Percentiles rank a stretch among this genome's conserved stretches.
These are phyloP conservation scores for Tadarida brasiliensis DNA, from an alignment of 2,797 vertebrate species.

Conservation along the genomic window DNA sequence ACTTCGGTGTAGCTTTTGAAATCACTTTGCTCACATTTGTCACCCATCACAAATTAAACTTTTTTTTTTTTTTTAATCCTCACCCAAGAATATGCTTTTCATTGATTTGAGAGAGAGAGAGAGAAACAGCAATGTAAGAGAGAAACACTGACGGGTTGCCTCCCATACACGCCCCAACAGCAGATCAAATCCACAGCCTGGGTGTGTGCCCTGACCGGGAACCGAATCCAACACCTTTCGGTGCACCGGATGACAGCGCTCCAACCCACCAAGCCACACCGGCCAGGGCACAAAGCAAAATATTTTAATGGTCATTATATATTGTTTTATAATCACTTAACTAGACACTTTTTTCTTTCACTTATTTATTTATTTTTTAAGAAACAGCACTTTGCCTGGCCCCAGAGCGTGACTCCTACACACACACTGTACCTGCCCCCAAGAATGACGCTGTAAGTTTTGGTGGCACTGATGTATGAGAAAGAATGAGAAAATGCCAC, in stretches of 20 bases:
- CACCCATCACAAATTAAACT: neutral
- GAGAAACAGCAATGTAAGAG: too few relatives aligned
- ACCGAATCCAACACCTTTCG: too few relatives aligned
- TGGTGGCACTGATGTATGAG: neutral
- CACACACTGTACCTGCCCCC: neutral
- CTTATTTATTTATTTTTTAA: neutral
- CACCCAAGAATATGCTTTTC: too few relatives aligned
- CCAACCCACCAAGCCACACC: too few relatives aligned
- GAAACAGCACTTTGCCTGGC: neutral
- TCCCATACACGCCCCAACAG: too few relatives aligned
- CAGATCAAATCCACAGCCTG: too few relatives aligned
- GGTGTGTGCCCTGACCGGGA: too few relatives aligned
- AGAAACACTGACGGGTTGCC: too few relatives aligned
- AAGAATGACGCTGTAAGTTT: neutral
- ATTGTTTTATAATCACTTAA: slow-evolving; percentile 1
- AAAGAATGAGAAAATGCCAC: neutral
- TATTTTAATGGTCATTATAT: slow-evolving; percentile 31
- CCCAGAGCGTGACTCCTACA: neutral
- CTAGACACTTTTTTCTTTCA: neutral
- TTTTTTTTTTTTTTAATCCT: too few relatives aligned
- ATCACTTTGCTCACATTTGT: slow-evolving; percentile 7
- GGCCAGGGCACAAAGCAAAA: neutral
- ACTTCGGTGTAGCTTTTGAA: neutral
- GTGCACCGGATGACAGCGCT: too few relatives aligned
- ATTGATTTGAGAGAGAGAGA: too few relatives aligned